phyloP scores from a whole-genome alignment of 2,888 invertebrate genomes.

The Drosophila borealis region DNA sequence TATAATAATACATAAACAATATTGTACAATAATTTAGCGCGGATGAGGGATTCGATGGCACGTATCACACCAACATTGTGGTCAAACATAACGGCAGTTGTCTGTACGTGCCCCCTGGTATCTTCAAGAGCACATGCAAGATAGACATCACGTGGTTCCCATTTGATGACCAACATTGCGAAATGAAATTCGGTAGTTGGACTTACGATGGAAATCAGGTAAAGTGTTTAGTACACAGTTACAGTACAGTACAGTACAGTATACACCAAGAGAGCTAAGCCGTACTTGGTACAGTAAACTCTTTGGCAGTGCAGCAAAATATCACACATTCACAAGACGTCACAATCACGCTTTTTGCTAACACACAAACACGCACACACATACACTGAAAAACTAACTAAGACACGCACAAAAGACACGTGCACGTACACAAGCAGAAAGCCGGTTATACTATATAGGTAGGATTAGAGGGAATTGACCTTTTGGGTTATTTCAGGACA shows the following conservation, averaged over 20 bases:
- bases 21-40: conserved; percentile 89
- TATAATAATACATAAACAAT: conserved; percentile 69
- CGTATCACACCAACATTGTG: conserved; percentile 99
- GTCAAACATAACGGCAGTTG: conserved; percentile 99
- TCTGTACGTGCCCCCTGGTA: conserved; percentile 99
- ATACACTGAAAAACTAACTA: conserved; percentile 8
- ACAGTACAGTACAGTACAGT: conserved; percentile 28
- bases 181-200: conserved; percentile 99
- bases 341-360: conserved; percentile 54
- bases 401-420: conserved; percentile 35
- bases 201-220: conserved; percentile 99
- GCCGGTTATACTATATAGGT: conserved; percentile 6
- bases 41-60: conserved; percentile 99
- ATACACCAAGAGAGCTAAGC: conserved; percentile 40
- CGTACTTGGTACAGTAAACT: conserved; percentile 43
- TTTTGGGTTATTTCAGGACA: neutral
- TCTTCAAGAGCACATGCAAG: conserved; percentile 99
- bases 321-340: conserved; percentile 23
- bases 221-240: conserved; percentile 83
- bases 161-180: conserved; percentile 99
- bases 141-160: conserved; percentile 99
- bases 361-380: conserved; percentile 43
- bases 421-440: conserved; percentile 40
- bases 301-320: conserved; percentile 31
- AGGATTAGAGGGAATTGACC: conserved; percentile 23